These are phyloP conservation scores for Babylonia areolata DNA, from an alignment of 1,140 invertebrate genomes.

Conservation along the genomic window DNA sequence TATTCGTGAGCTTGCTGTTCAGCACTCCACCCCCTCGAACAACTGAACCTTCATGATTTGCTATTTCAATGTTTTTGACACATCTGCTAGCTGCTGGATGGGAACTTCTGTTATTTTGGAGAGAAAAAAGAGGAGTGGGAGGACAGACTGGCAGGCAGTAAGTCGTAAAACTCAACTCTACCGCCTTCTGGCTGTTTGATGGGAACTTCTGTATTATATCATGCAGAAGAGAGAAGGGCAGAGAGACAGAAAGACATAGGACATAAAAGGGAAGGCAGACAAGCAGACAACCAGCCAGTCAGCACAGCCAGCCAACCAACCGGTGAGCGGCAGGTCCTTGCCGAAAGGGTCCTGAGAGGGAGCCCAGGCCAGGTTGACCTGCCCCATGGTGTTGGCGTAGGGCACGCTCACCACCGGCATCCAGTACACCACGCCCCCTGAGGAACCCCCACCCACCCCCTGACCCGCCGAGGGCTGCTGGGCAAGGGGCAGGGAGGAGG, in stretches of 20 bases:
- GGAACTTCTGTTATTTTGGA: too few relatives aligned
- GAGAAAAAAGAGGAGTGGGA: too few relatives aligned
- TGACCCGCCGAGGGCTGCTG: conserved; percentile 2
- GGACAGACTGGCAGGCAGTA: too few relatives aligned
- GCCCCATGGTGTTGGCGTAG: conserved; percentile 58
- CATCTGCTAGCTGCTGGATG: too few relatives aligned
- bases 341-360: conserved; percentile 66
- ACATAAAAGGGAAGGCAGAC: not conserved
- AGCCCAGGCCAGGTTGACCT: conserved; percentile 62
- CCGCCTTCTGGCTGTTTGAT: too few relatives aligned
- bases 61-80: too few relatives aligned
- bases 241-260: not conserved
- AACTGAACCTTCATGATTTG: too few relatives aligned
- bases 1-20: too few relatives aligned
- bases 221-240: too few relatives aligned
- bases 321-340: conserved; percentile 62
- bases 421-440: conserved; percentile 37
- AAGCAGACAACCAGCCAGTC: not conserved
- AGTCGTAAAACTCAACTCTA: too few relatives aligned
- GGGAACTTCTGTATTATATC: too few relatives aligned
- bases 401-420: conserved; percentile 57
- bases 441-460: not conserved
- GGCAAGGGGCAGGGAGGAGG: conserved; percentile 7
- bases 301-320: conserved; percentile 34
- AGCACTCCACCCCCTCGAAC: too few relatives aligned